Conservation (phyloP, 2,113 vertebrate genomes). For the Bubo bubo region DNA sequence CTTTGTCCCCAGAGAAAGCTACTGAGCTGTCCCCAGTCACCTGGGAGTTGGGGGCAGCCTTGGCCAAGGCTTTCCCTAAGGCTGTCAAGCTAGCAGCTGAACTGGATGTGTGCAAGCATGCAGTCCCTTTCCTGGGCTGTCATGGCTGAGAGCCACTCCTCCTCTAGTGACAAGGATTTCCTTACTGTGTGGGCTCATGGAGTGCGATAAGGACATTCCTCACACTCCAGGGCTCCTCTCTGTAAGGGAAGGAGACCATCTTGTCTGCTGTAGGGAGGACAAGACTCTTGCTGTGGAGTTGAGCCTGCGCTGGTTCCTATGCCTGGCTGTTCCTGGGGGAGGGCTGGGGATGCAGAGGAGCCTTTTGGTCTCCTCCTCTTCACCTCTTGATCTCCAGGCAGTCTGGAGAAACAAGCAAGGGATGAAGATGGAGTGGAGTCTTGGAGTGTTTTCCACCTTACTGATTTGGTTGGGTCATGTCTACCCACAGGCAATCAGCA, state of each 20-base stretch:
- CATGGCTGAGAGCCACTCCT: neutral
- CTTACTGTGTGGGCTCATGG: neutral
- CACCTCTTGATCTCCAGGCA: neutral
- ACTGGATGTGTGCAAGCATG: neutral
- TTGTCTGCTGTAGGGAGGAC: neutral
- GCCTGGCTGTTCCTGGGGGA: rapidly evolving
- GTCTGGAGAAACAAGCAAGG: neutral
- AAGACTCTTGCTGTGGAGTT: neutral
- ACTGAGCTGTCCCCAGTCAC: rapidly evolving
- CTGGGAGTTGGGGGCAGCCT: neutral
- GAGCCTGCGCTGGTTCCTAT: neutral
- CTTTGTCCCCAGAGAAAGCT: neutral
- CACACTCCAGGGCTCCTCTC: neutral
- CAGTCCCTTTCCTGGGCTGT: neutral
- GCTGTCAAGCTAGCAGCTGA: neutral
- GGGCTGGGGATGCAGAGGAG: neutral
- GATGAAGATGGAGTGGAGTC: neutral
- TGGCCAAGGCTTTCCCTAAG: neutral
- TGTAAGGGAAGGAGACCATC: neutral
- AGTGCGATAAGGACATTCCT: neutral
- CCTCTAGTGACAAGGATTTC: neutral
- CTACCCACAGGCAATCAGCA: rapidly evolving
- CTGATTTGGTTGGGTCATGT: neutral
- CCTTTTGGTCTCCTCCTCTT: neutral
- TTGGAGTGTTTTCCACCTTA: neutral